Percentiles rank a stretch among this genome's conserved stretches.
These are phyloP conservation scores for Myodes glareolus DNA, from an alignment of 2,113 vertebrate genomes.

Conservation along the genomic window DNA sequence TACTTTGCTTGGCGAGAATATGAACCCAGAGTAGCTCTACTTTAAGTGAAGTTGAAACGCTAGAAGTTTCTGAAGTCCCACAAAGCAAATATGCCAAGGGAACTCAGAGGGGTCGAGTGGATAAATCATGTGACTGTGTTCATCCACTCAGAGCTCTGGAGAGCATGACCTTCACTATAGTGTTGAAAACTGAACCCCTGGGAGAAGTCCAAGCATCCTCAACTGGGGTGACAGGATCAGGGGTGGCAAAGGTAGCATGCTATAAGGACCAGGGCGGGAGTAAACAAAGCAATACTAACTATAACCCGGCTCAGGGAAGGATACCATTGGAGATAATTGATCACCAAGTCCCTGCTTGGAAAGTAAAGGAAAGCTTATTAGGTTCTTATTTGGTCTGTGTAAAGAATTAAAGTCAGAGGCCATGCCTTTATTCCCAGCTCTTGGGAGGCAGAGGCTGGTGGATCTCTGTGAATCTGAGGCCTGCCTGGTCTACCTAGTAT, in stretches of 20 bases:
- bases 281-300: neutral
- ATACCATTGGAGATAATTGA: neutral
- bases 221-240: neutral
- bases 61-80: neutral
- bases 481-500: neutral
- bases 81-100: neutral
- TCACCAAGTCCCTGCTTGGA: neutral
- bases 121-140: neutral
- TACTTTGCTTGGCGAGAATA: neutral
- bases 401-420: neutral
- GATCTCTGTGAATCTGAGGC: neutral
- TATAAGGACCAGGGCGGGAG: fast-evolving
- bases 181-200: neutral
- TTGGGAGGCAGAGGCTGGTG: neutral
- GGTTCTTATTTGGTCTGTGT: neutral
- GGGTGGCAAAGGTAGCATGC: too few relatives aligned
- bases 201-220: neutral
- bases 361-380: neutral
- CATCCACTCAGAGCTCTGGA: neutral
- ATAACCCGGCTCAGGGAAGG: neutral
- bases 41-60: neutral
- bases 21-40: neutral
- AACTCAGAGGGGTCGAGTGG: neutral
- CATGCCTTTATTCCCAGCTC: neutral
- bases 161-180: neutral